Evolutionary conservation across 2,888 invertebrate species (phyloP), one percentile per base, ranked within the genome.

Genomic region (Lathronympha strigana): DNA sequence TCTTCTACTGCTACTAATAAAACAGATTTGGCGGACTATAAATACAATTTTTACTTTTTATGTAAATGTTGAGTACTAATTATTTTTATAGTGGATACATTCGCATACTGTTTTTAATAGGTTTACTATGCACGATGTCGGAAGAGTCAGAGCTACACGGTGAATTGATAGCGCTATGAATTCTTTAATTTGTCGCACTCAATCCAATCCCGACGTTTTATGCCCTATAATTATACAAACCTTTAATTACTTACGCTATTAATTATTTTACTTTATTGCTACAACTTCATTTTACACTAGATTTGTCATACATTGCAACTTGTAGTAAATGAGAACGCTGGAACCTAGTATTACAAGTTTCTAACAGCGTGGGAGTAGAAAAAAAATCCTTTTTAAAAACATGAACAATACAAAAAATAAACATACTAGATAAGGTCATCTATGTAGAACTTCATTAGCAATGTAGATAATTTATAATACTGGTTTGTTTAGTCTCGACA

Each of bases 171-270:
- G 53, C 36, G 33, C 62, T 45, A 62, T 62, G 53, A 25, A 62
- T 54, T 62, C 62, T 54, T 62, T 54, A 54, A 62, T 62, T 62
- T 53, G 53, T 62, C 54, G 43, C 53, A 54, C 17, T 54, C 31
- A 54, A 62, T 62, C 43, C 57, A 45, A 45, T 45, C 43, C n/a
- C 4, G 55, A 31, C 55, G 19, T 43, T 45, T 45, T 31, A 57
- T 57, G 45, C 45, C 45, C 45, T 28, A 57, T 43, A 57, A 31
- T 45, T 57, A 45, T 60, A 49, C 36, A 23, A 23, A 49, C 17
- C 17, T 36, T 25, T 60, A 49, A 60, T 47, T 60, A 60, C 36
- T 36, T 60, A 36, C 21, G 33, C 57, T 45, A 57, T 57, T 57
- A 19, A 57, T 57, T 57, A 45, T 45, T 31, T 21, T 57, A 31